Evolutionary conservation across 2,797 vertebrate species (phyloP), one percentile per base, ranked within the genome.

Genomic region (Pseudotriccus pelzelni): DNA sequence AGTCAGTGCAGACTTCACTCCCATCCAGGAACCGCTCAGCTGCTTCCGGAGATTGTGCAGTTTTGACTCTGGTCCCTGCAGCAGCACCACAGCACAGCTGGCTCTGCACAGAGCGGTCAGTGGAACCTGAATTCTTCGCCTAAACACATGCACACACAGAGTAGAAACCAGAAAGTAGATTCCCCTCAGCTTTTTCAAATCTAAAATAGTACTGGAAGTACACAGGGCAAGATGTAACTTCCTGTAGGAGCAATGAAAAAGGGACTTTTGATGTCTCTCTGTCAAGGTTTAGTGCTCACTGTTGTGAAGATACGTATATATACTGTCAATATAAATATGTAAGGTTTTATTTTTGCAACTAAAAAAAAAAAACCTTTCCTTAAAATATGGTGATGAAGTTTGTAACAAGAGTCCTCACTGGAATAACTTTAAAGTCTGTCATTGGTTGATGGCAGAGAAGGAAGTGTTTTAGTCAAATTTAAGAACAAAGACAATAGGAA

Each of bases 281-380:
- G 12, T 24, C n/a, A 17, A 87, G 34, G 10, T 74, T 12, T 50
- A 17, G 16, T 9, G 8, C 25, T 84, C 59, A 6, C 25, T 52
- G 1, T 79, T 82, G 17, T 34, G 50, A 83, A 85, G 4, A 32
- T 28, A 23, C 0, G 0, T 27, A 25, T 41, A 17, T 13, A 18
- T 25, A 47, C 16, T 22, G 12, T 49, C 19, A 8, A 4, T 32
- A 53, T 23, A 36, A 47, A 32, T 60, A 17, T 2, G 11, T 21
- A 2, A 14, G 1, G 24, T 63, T 50, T 74, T 52, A 23, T 8
- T 56, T 64, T 11, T n/a, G 7, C 21, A 49, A 30, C 63, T 70
- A 7, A 52, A 32, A 17, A 9, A 46, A 23, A 46, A 23, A 14
- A 43, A 46, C 1, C 36, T 73, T 44, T 58, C 16, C 20, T 9